A percentile compares a stretch with the other conserved stretches of the same genome.
Evolutionary conservation across 2,888 invertebrate genomes (phyloP).

Genomic region (Pachymerium ferrugineum): DNA sequence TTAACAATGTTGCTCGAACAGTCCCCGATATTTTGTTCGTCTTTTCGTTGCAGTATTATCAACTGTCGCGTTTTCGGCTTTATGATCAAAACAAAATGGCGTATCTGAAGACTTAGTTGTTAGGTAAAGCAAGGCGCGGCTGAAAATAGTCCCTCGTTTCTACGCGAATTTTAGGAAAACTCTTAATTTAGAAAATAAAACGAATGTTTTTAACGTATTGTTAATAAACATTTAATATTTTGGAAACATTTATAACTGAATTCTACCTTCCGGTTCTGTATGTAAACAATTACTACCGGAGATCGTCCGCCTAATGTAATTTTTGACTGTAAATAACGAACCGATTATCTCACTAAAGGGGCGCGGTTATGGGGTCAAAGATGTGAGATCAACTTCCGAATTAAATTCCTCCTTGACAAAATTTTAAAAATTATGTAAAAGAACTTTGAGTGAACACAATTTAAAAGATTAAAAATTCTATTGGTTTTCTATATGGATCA

Average conservation of each 20-base stretch:
- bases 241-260: not conserved
- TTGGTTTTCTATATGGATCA: too few species aligned
- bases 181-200: not conserved
- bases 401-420: not conserved
- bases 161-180: not conserved
- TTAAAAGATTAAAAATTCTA: too few species aligned
- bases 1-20: not conserved
- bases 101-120: not conserved
- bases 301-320: not conserved
- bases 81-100: slow-evolving; percentile 15
- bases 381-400: not conserved
- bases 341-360: slow-evolving; percentile 1
- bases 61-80: slow-evolving; percentile 14
- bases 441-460: too few species aligned
- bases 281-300: too few species aligned
- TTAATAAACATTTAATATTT: not conserved
- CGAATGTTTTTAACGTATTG: not conserved
- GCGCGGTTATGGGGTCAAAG: not conserved
- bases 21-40: slow-evolving; percentile 4
- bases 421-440: too few species aligned
- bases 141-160: not conserved
- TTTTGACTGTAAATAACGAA: not conserved
- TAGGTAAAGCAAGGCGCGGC: not conserved
- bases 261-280: not conserved
- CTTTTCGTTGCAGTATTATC: not conserved